These are phyloP conservation scores for Hetaerina titia DNA, from an alignment of 2,888 invertebrate species.

Conservation along the genomic window DNA sequence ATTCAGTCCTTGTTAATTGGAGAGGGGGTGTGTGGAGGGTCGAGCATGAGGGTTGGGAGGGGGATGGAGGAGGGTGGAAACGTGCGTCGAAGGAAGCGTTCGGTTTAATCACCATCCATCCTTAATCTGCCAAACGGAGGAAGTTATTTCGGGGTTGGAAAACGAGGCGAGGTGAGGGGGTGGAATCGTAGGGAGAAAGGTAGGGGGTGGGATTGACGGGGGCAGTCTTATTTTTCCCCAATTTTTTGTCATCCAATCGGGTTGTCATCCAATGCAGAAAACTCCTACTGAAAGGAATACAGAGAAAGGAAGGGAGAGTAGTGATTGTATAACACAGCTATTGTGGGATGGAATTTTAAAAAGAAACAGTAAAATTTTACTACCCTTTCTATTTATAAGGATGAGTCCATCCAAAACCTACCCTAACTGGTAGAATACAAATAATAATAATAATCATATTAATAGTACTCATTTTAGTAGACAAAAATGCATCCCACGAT, in stretches of 20 bases:
- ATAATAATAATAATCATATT: too few species aligned
- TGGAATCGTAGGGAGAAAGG: background rate
- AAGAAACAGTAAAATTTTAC: too few species aligned
- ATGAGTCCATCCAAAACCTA: too few species aligned
- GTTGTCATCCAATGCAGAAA: background rate
- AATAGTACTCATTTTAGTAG: too few species aligned
- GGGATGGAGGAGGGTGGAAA: too few species aligned
- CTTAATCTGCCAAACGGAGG: background rate
- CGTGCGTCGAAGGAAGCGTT: background rate
- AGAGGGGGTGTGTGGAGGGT: background rate
- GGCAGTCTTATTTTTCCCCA: background rate
- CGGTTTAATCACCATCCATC: conserved; percentile 21
- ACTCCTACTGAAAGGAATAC: background rate
- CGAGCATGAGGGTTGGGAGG: background rate
- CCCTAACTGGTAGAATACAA: too few species aligned
- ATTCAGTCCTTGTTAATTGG: conserved; percentile 11
- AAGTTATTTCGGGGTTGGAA: background rate
- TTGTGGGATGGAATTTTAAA: too few species aligned
- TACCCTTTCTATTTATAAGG: too few species aligned
- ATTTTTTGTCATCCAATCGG: background rate
- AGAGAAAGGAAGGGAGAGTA: background rate
- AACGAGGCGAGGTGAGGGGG: background rate
- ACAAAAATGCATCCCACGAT: too few species aligned
- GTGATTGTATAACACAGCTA: too few species aligned
- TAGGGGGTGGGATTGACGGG: background rate